A percentile compares a stretch with the other conserved stretches of the same genome.
These are phyloP conservation scores for Terrapene triunguis DNA, from an alignment of 2,113 vertebrate species.

Conservation along the genomic window DNA sequence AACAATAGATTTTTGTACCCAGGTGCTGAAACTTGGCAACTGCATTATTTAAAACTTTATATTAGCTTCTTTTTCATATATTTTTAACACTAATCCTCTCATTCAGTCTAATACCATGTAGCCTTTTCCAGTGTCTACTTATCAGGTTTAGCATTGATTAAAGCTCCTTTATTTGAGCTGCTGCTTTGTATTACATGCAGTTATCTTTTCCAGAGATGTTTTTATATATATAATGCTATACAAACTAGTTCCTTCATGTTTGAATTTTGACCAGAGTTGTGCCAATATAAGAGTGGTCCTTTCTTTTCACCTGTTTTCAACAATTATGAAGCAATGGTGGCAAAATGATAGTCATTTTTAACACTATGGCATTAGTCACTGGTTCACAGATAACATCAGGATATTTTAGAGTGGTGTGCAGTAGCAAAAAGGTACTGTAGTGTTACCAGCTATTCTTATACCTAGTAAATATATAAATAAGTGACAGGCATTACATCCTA, in stretches of 20 bases:
- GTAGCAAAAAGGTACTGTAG: background rate
- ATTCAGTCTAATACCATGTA: background rate
- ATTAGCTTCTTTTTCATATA: background rate
- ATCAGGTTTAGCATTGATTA: constrained; percentile 1
- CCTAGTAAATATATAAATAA: background rate
- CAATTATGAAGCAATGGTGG: background rate
- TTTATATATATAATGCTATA: background rate
- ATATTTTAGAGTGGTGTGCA: background rate
- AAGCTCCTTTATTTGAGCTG: constrained; percentile 17
- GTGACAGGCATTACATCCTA: background rate
- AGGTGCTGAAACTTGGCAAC: background rate
- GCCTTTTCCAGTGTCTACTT: background rate
- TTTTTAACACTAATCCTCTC: constrained; percentile 17
- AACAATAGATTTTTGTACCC: background rate
- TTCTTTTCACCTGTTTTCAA: background rate
- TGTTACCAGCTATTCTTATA: background rate
- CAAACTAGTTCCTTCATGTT: background rate
- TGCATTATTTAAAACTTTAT: background rate
- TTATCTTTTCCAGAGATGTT: background rate
- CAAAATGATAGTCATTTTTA: constrained; percentile 4
- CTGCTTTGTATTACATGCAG: background rate
- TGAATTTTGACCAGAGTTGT: background rate
- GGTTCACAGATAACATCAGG: background rate
- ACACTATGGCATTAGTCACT: background rate
- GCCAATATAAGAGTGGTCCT: background rate